Base-by-base conservation (phyloP, 2,797 vertebrate species). In the Acrocephalus scirpaceus region DNA sequence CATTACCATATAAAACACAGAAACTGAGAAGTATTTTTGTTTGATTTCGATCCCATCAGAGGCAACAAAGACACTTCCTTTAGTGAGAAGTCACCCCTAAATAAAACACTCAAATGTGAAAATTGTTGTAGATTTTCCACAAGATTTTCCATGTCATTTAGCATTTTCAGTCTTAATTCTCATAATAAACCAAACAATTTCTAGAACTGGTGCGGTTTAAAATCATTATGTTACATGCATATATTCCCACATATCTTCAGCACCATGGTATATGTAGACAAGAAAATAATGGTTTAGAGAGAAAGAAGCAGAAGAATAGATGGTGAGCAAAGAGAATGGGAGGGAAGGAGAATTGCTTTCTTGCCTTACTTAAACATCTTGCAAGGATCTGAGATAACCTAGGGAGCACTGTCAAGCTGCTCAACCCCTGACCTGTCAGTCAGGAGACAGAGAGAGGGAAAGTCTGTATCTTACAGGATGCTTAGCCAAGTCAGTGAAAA, bases 401-500 rank as follows among this genome's bases (percentile, higher is more conserved):
- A 12, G 47, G 8, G 30, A 87, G 23, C 16, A 3, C 15, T 40
- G 17, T 65, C 65, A 65, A 70, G 11, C 64, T 87, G 32, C 60
- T 60, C 71, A 67, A 60, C 36, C 77, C 13, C 36, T 91, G 67
- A 69, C 47, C 60, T 82, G 16, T 57, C 54, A 38, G 5, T 76
- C 81, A 32, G 38, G 61, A 77, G 64, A 79, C 76, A n/a, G 61
- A 65, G 56, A 73, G 40, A 57, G 45, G 42, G 44, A 66, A 89
- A 81, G 60, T 58, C 66, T 69, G 1, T 21, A 1, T 87, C 51
- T 64, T 58, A 45, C 0, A 19, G 58, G 32, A 82, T 76, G 13
- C 60, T 73, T 73, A 70, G 81, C 81, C 77, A 91, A 92, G 53
- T 89, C 78, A 73, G 36, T 82, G 71, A 73, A 94, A 76, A 92